Percentiles rank a stretch among this genome's conserved stretches.
Evolutionary conservation across 2,113 vertebrate genomes (phyloP).

Genomic region (Bos javanicus): DNA sequence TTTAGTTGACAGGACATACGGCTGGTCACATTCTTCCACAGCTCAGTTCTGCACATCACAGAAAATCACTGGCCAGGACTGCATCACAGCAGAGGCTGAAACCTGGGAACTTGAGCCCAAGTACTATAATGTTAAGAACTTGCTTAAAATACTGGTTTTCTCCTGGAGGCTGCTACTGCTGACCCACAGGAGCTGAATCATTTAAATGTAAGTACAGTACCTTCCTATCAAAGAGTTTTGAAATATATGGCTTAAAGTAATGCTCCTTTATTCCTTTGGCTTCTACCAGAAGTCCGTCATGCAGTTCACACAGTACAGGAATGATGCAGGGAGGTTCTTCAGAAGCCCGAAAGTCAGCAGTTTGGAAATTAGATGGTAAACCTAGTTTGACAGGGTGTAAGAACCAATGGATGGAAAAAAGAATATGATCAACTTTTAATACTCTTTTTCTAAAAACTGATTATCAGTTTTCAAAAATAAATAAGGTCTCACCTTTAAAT

Average conservation of each 20-base stretch:
- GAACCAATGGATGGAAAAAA: neutral
- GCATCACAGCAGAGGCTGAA: neutral
- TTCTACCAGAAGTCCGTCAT: constrained; percentile 94
- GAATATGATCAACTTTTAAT: neutral
- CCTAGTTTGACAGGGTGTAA: constrained; percentile 75
- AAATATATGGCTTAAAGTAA: constrained; percentile 97
- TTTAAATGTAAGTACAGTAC: constrained; percentile 74
- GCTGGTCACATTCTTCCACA: neutral
- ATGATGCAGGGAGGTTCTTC: constrained; percentile 90
- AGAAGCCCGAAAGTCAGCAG: constrained; percentile 64
- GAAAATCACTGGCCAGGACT: neutral
- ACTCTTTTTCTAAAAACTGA: constrained; percentile 24
- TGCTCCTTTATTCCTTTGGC: constrained; percentile 98
- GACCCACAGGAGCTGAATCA: neutral
- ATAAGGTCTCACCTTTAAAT: constrained; percentile 88
- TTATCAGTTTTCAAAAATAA: constrained; percentile 16
- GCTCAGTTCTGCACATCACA: neutral
- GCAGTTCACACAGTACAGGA: constrained; percentile 90
- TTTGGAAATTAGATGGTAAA: constrained; percentile 80
- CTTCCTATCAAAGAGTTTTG: constrained; percentile 91
- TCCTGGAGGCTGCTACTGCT: neutral
- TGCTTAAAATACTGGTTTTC: neutral
- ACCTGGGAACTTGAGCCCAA: neutral
- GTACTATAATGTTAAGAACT: neutral
- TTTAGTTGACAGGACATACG: neutral